Conservation (phyloP, 2,113 vertebrate species). For the Scalopus aquaticus region DNA sequence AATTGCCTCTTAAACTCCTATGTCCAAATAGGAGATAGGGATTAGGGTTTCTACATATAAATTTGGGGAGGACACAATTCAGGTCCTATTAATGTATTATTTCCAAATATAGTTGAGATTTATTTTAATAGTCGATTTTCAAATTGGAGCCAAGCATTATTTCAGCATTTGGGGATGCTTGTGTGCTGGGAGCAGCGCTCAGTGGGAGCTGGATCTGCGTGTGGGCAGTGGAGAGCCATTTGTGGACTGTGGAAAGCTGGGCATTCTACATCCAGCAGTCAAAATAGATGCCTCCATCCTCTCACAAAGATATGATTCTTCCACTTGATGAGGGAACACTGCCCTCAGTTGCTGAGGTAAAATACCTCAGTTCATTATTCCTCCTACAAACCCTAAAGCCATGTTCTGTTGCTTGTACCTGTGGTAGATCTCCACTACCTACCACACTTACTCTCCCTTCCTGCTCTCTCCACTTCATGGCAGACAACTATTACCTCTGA, state of each 20-base stretch:
- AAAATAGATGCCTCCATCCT: not conserved
- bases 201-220: not conserved
- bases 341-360: not conserved
- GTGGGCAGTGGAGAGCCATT: not conserved
- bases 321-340: not conserved
- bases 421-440: not conserved
- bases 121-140: not conserved
- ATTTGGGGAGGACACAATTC: not conserved
- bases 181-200: not conserved
- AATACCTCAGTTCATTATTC: not conserved
- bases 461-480: not conserved
- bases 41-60: not conserved
- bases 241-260: not conserved
- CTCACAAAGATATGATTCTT: not conserved
- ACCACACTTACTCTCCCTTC: not conserved
- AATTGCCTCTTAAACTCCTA: not conserved
- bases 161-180: not conserved
- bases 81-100: not conserved
- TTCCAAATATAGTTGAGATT: not conserved
- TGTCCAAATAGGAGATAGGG: not conserved
- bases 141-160: not conserved
- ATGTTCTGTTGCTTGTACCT: not conserved
- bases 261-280: not conserved
- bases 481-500: not conserved
- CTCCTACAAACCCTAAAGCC: not conserved